These are phyloP conservation scores for Lontra canadensis DNA, from an alignment of 2,113 vertebrate species.

Conservation along the genomic window DNA sequence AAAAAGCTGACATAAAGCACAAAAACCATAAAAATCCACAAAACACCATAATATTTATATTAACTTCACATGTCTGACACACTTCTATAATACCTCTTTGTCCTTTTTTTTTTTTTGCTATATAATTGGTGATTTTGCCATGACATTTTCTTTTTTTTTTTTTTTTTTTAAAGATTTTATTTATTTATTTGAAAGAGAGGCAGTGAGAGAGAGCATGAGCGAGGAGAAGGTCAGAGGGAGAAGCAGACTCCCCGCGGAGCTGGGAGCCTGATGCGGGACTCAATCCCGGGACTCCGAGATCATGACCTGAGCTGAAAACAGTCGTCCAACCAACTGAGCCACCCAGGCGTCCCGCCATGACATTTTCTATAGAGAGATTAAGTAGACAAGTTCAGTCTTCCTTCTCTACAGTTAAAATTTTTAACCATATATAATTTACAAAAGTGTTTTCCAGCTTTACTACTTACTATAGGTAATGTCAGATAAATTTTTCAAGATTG, in stretches of 20 bases:
- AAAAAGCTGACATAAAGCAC: neutral
- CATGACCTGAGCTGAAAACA: no score
- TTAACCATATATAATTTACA: neutral
- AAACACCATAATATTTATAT: neutral
- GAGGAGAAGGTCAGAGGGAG: no score
- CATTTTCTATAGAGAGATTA: neutral
- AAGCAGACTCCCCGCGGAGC: no score
- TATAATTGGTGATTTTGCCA: neutral
- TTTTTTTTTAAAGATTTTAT: no score
- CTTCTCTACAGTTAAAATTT: neutral
- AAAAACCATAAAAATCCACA: neutral
- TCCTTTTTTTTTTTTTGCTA: neutral
- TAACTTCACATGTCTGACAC: neutral
- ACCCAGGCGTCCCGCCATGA: no score
- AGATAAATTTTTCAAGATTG: neutral
- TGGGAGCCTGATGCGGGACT: no score
- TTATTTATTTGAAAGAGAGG: no score
- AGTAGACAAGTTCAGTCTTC: neutral
- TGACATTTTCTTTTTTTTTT: slow-evolving; percentile 17
- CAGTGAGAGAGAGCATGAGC: no score
- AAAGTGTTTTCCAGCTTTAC: neutral
- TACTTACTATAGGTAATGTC: slow-evolving; percentile 35
- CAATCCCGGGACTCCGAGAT: no score
- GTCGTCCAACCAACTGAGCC: no score
- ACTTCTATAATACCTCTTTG: neutral